phyloP scores from a whole-genome alignment of 2,797 vertebrate species.

The Epinephelus malabaricus region DNA sequence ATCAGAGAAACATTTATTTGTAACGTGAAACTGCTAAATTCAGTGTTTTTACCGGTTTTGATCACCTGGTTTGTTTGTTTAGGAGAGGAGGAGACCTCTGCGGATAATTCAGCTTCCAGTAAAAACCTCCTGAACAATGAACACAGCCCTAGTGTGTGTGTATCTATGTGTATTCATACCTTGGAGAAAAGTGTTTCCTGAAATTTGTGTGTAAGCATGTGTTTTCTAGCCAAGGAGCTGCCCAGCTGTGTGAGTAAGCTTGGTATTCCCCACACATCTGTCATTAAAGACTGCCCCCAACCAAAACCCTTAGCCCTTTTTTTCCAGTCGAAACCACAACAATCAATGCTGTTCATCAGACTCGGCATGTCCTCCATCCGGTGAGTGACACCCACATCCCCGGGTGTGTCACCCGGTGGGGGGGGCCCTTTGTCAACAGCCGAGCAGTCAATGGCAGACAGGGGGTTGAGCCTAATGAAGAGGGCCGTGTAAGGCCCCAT shows the following conservation, averaged over 20 bases:
- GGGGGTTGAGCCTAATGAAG: slow-evolving; percentile 75
- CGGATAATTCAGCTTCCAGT: no score
- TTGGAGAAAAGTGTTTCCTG: no score
- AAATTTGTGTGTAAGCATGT: not conserved
- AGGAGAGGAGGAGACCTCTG: no score
- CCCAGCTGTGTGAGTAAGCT: slow-evolving; percentile 41
- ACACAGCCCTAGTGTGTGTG: not conserved
- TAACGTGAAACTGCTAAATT: no score
- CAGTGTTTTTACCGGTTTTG: no score
- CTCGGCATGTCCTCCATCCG: slow-evolving; percentile 38
- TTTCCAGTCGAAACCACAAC: slow-evolving; percentile 30
- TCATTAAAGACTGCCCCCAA: slow-evolving; percentile 36
- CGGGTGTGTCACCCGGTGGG: slow-evolving; percentile 25
- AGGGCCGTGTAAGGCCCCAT: slow-evolving; percentile 69
- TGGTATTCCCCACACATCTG: slow-evolving; percentile 51
- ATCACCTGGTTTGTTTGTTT: no score
- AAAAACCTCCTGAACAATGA: no score
- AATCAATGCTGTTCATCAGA: slow-evolving; percentile 65
- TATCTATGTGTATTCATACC: not conserved
- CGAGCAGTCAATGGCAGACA: slow-evolving; percentile 55
- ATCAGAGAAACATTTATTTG: no score
- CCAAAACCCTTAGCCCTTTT: slow-evolving; percentile 16
- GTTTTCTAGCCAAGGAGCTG: not conserved
- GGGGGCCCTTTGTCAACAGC: slow-evolving; percentile 63
- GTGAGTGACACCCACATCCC: slow-evolving; percentile 64